Conservation (phyloP, 1,140 invertebrate genomes). For the Homarus americanus region DNA sequence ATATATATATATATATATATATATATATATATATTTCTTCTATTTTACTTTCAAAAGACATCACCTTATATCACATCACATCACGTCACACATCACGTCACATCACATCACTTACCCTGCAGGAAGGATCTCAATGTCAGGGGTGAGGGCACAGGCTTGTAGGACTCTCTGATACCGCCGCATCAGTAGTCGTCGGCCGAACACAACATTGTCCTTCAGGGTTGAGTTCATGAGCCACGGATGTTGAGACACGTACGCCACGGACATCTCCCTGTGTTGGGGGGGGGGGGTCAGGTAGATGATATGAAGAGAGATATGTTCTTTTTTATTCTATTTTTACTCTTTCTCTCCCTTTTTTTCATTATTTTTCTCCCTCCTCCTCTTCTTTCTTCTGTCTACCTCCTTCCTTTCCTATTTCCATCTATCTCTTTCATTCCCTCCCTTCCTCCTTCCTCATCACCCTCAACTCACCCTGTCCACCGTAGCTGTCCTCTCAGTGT, state of each 20-base stretch:
- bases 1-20: no score
- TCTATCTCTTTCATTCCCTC: not conserved
- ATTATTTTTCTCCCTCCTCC: not conserved
- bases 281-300: no score
- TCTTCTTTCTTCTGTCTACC: no score
- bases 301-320: not conserved
- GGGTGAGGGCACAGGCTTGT: slow-evolving; percentile 84
- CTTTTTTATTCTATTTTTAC: not conserved
- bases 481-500: slow-evolving; percentile 75
- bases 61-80: no score
- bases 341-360: not conserved
- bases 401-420: not conserved
- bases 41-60: no score
- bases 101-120: slow-evolving; percentile 76
- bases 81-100: no score
- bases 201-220: slow-evolving; percentile 81
- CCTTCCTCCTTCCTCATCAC: not conserved
- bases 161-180: slow-evolving; percentile 83
- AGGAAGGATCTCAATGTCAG: slow-evolving; percentile 85
- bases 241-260: slow-evolving; percentile 89
- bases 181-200: slow-evolving; percentile 76
- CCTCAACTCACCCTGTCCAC: slow-evolving; percentile 58
- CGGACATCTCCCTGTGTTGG: slow-evolving; percentile 74
- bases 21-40: no score
- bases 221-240: slow-evolving; percentile 90